These are phyloP conservation scores for Shargacucullia verbasci DNA, from an alignment of 2,888 invertebrate genomes.

Conservation along the genomic window DNA sequence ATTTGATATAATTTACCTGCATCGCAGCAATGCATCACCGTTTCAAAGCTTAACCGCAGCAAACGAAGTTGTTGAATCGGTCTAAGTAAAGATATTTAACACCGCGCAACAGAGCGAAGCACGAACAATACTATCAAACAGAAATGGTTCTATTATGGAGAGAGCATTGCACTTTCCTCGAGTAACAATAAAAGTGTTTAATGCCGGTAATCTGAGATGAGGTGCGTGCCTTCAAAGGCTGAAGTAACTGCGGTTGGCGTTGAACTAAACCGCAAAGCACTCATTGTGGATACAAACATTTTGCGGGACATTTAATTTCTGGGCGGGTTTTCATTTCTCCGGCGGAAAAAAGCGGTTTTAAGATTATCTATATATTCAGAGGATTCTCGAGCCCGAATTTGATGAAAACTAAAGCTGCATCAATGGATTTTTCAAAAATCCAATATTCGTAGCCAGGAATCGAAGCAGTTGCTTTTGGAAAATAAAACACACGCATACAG, in stretches of 20 bases:
- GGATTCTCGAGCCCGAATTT: too few species aligned
- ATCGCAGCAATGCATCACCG: slow-evolving; percentile 2
- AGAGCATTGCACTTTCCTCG: slow-evolving; percentile 62
- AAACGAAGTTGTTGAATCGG: slow-evolving; percentile 22
- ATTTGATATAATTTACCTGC: too few species aligned
- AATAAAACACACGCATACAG: too few species aligned
- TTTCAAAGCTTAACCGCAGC: slow-evolving; percentile 33
- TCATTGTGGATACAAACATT: slow-evolving; percentile 48
- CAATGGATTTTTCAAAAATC: too few species aligned
- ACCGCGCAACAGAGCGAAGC: slow-evolving; percentile 41
- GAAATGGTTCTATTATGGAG: slow-evolving; percentile 42
- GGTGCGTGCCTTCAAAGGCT: slow-evolving; percentile 57
- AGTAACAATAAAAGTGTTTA: slow-evolving; percentile 62
- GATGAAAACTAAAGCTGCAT: too few species aligned
- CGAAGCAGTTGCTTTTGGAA: too few species aligned
- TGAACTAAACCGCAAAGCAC: slow-evolving; percentile 49
- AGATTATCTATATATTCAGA: not conserved
- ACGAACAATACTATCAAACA: slow-evolving; percentile 48
- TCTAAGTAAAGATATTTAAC: slow-evolving; percentile 37
- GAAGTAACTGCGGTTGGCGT: slow-evolving; percentile 43
- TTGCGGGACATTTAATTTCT: slow-evolving; percentile 49
- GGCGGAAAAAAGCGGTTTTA: slow-evolving; percentile 17
- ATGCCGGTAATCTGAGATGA: slow-evolving; percentile 56
- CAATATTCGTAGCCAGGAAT: too few species aligned
- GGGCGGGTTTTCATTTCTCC: slow-evolving; percentile 34